phyloP scores from a whole-genome alignment of 64 coral and sea anemone species.

The Anthopleura sola region DNA sequence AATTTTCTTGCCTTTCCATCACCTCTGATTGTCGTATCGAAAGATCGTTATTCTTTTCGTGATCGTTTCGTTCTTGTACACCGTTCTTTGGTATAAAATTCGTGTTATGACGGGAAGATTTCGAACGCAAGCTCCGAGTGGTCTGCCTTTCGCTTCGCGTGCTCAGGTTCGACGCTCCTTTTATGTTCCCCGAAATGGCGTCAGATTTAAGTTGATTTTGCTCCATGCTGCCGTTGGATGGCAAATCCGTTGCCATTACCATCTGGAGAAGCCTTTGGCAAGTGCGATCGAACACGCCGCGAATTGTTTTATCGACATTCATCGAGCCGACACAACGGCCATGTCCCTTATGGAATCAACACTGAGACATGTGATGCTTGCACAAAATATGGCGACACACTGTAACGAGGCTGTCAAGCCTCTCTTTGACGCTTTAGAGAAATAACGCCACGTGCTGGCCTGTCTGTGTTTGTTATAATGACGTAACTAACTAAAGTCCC shows the following conservation, averaged over 20 bases:
- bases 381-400: not conserved
- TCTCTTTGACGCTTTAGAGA: not conserved
- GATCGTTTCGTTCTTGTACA: slow-evolving; percentile 19
- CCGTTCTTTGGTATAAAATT: slow-evolving; percentile 49
- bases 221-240: slow-evolving; percentile 51
- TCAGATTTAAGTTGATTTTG: slow-evolving; percentile 66
- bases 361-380: slow-evolving; percentile 59
- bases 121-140: slow-evolving; percentile 79
- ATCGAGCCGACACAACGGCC: slow-evolving; percentile 36
- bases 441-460: slow-evolving; percentile 1
- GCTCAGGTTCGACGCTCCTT: slow-evolving; percentile 47
- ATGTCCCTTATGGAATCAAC: slow-evolving; percentile 30
- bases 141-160: slow-evolving; percentile 75
- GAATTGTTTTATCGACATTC: slow-evolving; percentile 51
- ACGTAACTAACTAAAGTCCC: not conserved
- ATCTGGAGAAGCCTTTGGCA: slow-evolving; percentile 77
- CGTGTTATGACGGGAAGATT: slow-evolving; percentile 54
- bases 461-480: not conserved
- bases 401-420: slow-evolving; percentile 35
- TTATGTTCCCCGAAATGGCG: slow-evolving; percentile 51
- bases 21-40: slow-evolving; percentile 34
- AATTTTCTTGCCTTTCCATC: slow-evolving; percentile 44
- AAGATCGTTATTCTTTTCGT: slow-evolving; percentile 20
- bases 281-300: slow-evolving; percentile 83
- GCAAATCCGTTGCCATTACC: slow-evolving; percentile 75